A percentile compares a stretch with the other conserved stretches of the same genome.
Conservation (phyloP, 2,113 vertebrate genomes). For the Chloropsis cyanopogon region DNA sequence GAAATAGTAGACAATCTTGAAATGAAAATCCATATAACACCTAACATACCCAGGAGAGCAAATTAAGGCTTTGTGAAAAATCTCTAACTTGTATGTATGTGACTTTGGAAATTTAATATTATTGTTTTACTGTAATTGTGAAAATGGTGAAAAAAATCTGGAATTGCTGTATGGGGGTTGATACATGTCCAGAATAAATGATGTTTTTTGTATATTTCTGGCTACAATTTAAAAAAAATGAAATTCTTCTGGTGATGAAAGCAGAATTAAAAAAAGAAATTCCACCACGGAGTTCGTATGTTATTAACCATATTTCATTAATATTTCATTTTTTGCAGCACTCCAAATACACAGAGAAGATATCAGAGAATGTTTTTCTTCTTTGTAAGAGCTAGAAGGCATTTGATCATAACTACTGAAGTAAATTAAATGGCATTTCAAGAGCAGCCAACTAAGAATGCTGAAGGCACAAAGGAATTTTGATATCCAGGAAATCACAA, state of each 20-base stretch:
- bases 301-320: conserved; percentile 1
- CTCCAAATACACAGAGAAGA: neutral
- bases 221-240: neutral
- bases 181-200: neutral
- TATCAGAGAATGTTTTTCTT: neutral
- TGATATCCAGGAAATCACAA: conserved; percentile 51
- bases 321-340: conserved; percentile 41
- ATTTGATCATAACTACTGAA: conserved; percentile 54
- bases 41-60: neutral
- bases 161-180: neutral
- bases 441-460: conserved; percentile 37
- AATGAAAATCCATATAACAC: neutral
- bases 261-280: neutral
- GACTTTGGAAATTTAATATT: neutral
- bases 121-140: neutral
- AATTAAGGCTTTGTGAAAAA: conserved; percentile 15
- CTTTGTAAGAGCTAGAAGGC: conserved; percentile 7
- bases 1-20: neutral
- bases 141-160: neutral
- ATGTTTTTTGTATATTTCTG: neutral
- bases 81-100: neutral
- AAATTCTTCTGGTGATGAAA: conserved; percentile 8
- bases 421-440: conserved; percentile 60
- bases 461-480: conserved; percentile 31
- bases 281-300: neutral